These are phyloP conservation scores for Pontoporia blainvillei DNA, from an alignment of 2,113 vertebrate genomes.

Conservation along the genomic window DNA sequence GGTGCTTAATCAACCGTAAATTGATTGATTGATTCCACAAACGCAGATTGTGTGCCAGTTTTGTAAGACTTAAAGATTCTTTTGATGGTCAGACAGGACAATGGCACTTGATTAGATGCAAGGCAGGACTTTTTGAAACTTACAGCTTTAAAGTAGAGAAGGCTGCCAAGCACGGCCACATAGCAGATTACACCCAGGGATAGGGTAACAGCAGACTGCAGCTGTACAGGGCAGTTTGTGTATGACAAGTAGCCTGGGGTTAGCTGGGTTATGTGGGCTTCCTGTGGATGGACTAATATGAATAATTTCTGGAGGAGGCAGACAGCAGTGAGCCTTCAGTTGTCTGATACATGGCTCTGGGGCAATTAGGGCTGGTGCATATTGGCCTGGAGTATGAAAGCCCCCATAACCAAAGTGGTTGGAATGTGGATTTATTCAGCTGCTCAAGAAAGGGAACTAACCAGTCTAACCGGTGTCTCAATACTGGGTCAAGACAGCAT, in stretches of 20 bases:
- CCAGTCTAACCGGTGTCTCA: neutral
- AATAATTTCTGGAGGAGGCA: neutral
- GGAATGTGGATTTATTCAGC: neutral
- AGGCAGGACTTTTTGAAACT: neutral
- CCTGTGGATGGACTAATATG: neutral
- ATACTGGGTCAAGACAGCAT: neutral
- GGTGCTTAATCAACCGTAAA: neutral
- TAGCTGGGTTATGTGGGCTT: neutral
- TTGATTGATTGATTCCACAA: neutral
- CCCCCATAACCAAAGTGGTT: neutral
- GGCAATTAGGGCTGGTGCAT: neutral
- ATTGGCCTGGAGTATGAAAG: neutral
- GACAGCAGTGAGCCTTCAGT: neutral
- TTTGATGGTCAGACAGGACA: neutral
- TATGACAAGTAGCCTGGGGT: neutral
- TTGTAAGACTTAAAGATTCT: neutral
- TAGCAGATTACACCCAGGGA: rapidly evolving
- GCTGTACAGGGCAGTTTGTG: rapidly evolving
- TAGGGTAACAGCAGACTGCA: neutral
- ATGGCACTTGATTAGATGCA: neutral
- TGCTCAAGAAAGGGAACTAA: neutral
- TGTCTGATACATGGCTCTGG: neutral
- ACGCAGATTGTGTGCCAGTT: neutral
- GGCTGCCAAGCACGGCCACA: neutral
- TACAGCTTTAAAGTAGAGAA: neutral